A percentile compares a stretch with the other conserved stretches of the same genome.
Evolutionary conservation across 2,113 vertebrate genomes (phyloP).

Genomic region (Caloenas nicobarica): DNA sequence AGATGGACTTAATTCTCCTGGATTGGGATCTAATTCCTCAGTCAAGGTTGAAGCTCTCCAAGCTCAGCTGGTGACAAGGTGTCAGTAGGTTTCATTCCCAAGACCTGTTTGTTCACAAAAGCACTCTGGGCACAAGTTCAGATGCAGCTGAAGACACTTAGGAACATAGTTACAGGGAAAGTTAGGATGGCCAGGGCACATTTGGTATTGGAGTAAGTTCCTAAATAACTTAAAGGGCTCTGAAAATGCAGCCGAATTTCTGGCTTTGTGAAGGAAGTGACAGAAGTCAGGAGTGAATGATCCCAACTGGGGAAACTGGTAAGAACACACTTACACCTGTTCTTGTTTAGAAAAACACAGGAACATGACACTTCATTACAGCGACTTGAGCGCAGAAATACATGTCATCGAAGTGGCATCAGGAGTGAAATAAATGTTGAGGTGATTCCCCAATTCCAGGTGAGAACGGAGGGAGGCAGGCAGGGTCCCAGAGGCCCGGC

Average conservation of each 20-base stretch:
- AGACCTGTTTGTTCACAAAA: not conserved
- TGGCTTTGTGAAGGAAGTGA: not conserved
- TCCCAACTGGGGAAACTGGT: not conserved
- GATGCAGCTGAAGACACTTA: not conserved
- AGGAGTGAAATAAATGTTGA: not conserved
- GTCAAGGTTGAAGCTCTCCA: not conserved
- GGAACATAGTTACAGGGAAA: not conserved
- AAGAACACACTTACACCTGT: not conserved
- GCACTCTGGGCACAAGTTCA: not conserved
- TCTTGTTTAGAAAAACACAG: not conserved
- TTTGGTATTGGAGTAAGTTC: not conserved
- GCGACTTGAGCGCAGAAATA: not conserved
- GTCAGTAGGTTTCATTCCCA: not conserved
- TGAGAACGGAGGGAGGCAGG: not conserved
- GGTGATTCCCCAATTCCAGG: not conserved
- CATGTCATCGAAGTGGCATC: accelerated
- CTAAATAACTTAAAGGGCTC: not conserved
- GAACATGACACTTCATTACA: not conserved
- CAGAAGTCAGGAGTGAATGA: not conserved
- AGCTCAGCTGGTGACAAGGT: not conserved
- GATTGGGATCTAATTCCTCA: not conserved
- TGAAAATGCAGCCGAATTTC: not conserved
- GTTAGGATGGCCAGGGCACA: not conserved
- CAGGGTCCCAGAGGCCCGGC: not conserved
- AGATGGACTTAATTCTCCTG: not conserved